phyloP scores from a whole-genome alignment of 2,888 invertebrate genomes.

The Amblyteles armatorius region DNA sequence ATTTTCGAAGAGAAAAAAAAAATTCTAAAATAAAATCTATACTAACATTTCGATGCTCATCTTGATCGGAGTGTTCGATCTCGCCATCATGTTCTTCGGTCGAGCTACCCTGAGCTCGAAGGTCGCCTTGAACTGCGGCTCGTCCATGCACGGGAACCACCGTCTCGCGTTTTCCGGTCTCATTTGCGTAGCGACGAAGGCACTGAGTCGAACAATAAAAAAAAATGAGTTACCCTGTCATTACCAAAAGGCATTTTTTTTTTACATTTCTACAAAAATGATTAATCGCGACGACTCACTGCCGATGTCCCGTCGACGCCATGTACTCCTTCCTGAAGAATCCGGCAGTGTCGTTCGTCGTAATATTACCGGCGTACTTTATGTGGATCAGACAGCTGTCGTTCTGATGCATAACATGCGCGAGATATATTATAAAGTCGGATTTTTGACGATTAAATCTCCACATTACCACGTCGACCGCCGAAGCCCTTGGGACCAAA shows the following conservation, averaged over 20 bases:
- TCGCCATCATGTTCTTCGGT: conserved; percentile 85
- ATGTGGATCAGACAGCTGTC: conserved; percentile 88
- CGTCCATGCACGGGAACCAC: conserved; percentile 93
- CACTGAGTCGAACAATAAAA: conserved; percentile 79
- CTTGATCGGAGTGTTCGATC: conserved; percentile 88
- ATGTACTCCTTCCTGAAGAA: conserved; percentile 89
- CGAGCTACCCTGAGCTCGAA: conserved; percentile 88
- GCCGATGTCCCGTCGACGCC: conserved; percentile 84
- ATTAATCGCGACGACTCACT: conserved; percentile 75
- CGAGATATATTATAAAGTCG: conserved; percentile 87
- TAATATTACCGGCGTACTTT: conserved; percentile 88
- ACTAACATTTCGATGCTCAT: conserved; percentile 88
- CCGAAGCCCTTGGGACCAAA: conserved; percentile 35
- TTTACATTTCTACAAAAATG: conserved; percentile 11
- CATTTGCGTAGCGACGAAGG: conserved; percentile 89
- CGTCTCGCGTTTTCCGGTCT: conserved; percentile 91
- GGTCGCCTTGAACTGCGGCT: conserved; percentile 91
- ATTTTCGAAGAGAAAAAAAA: not conserved
- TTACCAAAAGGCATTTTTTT: not conserved
- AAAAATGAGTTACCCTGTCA: not conserved
- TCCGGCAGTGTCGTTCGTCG: conserved; percentile 88
- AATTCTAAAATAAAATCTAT: not conserved
- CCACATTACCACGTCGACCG: conserved; percentile 43
- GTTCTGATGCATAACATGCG: conserved; percentile 86
- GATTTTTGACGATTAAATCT: conserved; percentile 85